Conservation (phyloP, 2,113 vertebrate species). For the Melospiza georgiana region DNA sequence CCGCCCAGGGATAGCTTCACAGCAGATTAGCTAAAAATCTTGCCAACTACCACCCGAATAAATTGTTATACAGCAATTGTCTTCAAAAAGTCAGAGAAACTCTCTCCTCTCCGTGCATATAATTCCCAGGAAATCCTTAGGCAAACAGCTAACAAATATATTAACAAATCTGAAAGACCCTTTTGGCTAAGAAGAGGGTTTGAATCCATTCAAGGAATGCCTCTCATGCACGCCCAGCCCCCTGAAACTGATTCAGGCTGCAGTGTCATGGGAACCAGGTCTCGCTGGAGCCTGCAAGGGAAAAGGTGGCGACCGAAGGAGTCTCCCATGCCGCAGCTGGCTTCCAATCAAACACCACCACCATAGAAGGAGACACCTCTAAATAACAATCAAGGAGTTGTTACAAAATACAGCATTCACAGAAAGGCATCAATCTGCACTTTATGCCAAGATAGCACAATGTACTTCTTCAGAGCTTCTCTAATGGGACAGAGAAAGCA, state of each 20-base stretch:
- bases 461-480: constrained; percentile 66
- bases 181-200: constrained; percentile 29
- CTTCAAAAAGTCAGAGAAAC: background rate
- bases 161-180: constrained; percentile 28
- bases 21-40: background rate
- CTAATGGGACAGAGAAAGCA: constrained; percentile 48
- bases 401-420: constrained; percentile 70
- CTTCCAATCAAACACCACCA: constrained; percentile 60
- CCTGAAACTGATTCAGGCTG: constrained; percentile 16
- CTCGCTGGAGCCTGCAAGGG: background rate
- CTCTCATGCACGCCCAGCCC: background rate
- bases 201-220: constrained; percentile 46
- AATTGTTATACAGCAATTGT: background rate
- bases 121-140: constrained; percentile 19
- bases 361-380: constrained; percentile 64
- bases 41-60: background rate
- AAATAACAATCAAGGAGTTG: constrained; percentile 34
- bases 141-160: background rate
- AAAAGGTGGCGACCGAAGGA: constrained; percentile 11
- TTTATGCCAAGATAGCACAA: constrained; percentile 69
- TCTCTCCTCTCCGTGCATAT: background rate
- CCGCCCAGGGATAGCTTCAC: background rate
- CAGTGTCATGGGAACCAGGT: constrained; percentile 65
- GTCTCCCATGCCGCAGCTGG: constrained; percentile 31
- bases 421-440: constrained; percentile 62